Percentiles rank a stretch among this genome's conserved stretches.
Evolutionary conservation across 2,113 vertebrate genomes (phyloP).

Genomic region (Cyprinodon brontotheroides): DNA sequence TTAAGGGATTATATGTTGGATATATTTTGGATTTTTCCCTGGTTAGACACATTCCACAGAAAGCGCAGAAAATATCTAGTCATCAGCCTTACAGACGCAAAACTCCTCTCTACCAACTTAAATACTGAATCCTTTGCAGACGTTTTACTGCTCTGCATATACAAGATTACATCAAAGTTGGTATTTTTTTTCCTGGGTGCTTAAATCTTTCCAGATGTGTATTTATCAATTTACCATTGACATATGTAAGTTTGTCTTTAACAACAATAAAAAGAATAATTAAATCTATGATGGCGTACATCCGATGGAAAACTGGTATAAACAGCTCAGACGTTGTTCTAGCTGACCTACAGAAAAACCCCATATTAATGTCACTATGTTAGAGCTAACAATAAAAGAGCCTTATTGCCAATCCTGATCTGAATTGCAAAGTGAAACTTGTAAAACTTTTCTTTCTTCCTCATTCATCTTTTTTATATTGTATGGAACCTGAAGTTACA

Average conservation of each 20-base stretch:
- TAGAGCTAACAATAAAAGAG: background rate
- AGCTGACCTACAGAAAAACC: background rate
- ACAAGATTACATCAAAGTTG: no score
- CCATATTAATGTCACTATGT: background rate
- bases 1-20: background rate
- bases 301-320: background rate
- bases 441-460: background rate
- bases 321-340: background rate
- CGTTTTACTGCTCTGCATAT: no score
- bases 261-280: background rate
- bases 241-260: background rate
- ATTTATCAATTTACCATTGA: no score
- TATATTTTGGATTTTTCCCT: background rate
- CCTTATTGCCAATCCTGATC: background rate
- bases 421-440: slow-evolving; percentile 26
- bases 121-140: no score
- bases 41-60: no score
- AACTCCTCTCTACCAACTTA: no score
- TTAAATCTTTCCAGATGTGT: no score
- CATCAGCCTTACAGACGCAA: no score
- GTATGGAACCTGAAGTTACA: slow-evolving; percentile 13
- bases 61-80: no score
- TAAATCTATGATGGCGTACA: background rate
- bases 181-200: no score
- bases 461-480: background rate